Percentiles rank a stretch among this genome's conserved stretches.
Evolutionary conservation across 2,888 invertebrate genomes (phyloP).

Genomic region (Drosophila merina): DNA sequence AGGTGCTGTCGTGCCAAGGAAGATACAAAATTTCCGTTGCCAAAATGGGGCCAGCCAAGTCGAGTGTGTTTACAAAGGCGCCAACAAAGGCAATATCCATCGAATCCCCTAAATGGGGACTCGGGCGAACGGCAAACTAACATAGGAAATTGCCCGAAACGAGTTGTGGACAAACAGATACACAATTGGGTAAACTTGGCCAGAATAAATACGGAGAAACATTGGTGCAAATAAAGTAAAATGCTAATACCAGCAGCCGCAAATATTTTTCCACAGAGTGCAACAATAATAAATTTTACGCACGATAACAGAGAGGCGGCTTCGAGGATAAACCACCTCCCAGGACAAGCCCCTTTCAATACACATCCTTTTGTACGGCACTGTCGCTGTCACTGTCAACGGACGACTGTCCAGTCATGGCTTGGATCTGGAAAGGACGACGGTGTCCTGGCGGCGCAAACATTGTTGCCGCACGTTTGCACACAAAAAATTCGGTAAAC

Average conservation of each 20-base stretch:
- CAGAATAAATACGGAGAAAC: slow-evolving; percentile 34
- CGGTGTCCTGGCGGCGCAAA: slow-evolving; percentile 40
- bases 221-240: slow-evolving; percentile 53
- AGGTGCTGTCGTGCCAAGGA: slow-evolving; percentile 50
- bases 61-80: slow-evolving; percentile 36
- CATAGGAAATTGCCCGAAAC: slow-evolving; percentile 30
- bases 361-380: not conserved
- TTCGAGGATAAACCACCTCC: slow-evolving; percentile 27
- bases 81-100: slow-evolving; percentile 24
- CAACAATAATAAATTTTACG: slow-evolving; percentile 61
- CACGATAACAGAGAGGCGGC: slow-evolving; percentile 39
- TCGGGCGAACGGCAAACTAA: slow-evolving; percentile 1
- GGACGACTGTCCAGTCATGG: slow-evolving; percentile 10
- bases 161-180: slow-evolving; percentile 41
- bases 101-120: not conserved
- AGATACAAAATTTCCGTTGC: slow-evolving; percentile 21
- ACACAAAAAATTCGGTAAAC: slow-evolving; percentile 57
- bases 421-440: slow-evolving; percentile 16
- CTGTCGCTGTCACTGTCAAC: slow-evolving; percentile 50
- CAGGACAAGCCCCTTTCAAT: not conserved
- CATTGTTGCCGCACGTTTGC: slow-evolving; percentile 60
- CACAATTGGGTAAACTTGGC: slow-evolving; percentile 42
- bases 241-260: slow-evolving; percentile 53
- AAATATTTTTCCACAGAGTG: slow-evolving; percentile 63
- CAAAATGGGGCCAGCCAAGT: slow-evolving; percentile 25